A percentile compares a stretch with the other conserved stretches of the same genome.
phyloP scores from a whole-genome alignment of 2,113 vertebrate genomes.

The Cavia porcellus region DNA sequence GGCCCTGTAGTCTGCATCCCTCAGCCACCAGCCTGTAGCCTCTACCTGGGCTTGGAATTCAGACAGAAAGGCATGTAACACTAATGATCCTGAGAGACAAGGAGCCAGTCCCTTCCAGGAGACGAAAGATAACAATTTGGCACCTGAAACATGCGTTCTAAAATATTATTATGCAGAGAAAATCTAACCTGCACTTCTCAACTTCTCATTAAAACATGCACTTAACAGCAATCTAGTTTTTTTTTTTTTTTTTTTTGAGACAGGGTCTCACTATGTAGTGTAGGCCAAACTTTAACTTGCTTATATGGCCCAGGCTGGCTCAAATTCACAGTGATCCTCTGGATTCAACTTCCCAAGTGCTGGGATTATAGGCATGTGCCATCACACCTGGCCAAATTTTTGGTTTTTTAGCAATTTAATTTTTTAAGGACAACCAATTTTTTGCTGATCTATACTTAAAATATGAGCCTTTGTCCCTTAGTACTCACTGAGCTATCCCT shows the following conservation, averaged over 20 bases:
- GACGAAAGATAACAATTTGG: not conserved
- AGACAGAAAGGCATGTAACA: not conserved
- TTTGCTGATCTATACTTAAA: constrained; percentile 26
- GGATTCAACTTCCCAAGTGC: not conserved
- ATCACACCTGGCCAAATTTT: not conserved
- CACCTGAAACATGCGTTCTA: not conserved
- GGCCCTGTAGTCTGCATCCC: not conserved
- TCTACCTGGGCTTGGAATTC: not conserved
- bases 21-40: not conserved
- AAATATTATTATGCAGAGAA: not conserved
- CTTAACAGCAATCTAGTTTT: not conserved
- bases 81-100: not conserved
- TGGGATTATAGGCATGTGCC: not conserved
- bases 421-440: constrained; percentile 7
- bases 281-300: not conserved
- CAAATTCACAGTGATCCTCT: not conserved
- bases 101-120: not conserved
- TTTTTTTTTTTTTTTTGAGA: not conserved
- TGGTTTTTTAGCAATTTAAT: not conserved
- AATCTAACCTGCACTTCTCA: constrained; percentile 13
- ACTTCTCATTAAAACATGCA: not conserved
- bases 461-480: not conserved
- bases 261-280: not conserved
- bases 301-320: not conserved
- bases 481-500: not conserved